These are phyloP conservation scores for Megaceryle torquata DNA, from an alignment of 2,113 vertebrate genomes.

Conservation along the genomic window DNA sequence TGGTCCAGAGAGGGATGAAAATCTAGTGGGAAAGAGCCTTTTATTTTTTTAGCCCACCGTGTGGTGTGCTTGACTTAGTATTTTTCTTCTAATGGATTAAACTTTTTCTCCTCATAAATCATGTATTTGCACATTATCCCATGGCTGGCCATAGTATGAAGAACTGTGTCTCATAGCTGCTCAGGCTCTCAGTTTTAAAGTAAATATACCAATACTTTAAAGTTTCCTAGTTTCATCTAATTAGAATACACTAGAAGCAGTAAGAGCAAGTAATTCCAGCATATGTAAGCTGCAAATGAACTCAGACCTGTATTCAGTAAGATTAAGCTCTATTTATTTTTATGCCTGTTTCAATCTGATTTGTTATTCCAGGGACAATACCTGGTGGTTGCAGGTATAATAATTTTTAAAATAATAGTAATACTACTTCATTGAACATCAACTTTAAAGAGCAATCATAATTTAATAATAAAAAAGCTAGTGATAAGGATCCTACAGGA, in stretches of 20 bases:
- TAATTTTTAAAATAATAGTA: not conserved
- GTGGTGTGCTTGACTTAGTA: not conserved
- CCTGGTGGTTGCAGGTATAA: not conserved
- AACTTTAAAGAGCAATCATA: not conserved
- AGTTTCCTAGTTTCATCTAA: not conserved
- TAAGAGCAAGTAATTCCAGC: not conserved
- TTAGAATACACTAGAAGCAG: not conserved
- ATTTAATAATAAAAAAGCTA: not conserved
- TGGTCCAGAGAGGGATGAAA: not conserved
- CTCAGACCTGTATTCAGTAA: not conserved
- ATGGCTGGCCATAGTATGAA: not conserved
- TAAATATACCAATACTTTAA: not conserved
- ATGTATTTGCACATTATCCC: not conserved
- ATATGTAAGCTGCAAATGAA: not conserved
- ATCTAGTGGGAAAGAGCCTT: not conserved
- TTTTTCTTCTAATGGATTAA: not conserved
- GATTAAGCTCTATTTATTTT: not conserved
- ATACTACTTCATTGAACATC: not conserved
- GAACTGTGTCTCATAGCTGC: not conserved
- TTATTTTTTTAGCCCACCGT: not conserved
- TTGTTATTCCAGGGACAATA: not conserved
- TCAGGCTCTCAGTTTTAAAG: not conserved
- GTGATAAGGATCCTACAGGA: not conserved
- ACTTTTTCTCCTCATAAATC: conserved; percentile 1
- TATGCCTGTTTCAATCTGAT: not conserved